Conservation (phyloP, 2,888 invertebrate species). For the Octodonta nipae region DNA sequence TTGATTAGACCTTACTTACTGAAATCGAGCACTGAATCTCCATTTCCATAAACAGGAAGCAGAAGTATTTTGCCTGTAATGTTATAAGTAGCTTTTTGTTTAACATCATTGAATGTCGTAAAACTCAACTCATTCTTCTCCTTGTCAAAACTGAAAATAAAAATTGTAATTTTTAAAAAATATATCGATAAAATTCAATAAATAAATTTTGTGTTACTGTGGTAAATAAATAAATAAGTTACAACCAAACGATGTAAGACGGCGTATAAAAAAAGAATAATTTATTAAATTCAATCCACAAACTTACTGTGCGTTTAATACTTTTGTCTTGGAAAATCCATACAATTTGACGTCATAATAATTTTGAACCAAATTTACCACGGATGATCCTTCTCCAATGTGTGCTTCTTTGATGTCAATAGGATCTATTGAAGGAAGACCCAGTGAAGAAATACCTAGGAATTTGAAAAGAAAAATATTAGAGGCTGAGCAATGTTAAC, state of each 20-base stretch:
- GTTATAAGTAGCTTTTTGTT: constrained; percentile 4
- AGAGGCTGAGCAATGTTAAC: too few species aligned
- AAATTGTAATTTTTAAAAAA: too few species aligned
- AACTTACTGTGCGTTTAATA: constrained; percentile 11
- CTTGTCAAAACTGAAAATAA: constrained; percentile 5
- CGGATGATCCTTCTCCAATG: constrained; percentile 11
- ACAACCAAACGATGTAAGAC: too few species aligned
- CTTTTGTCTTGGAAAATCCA: constrained; percentile 8
- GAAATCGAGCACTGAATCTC: constrained; percentile 4
- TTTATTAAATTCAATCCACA: too few species aligned
- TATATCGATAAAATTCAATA: too few species aligned
- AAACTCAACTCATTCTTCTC: constrained; percentile 5
- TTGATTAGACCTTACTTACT: too few species aligned
- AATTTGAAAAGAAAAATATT: too few species aligned
- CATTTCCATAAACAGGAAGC: constrained; percentile 5
- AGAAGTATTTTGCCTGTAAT: constrained; percentile 6
- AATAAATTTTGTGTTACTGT: too few species aligned
- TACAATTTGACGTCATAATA: constrained; percentile 7
- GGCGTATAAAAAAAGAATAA: too few species aligned
- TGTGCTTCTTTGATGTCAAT: constrained; percentile 3
- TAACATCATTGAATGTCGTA: constrained; percentile 2
- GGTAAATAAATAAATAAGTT: too few species aligned
- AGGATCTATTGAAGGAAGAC: constrained; percentile 10
- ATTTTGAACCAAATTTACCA: constrained; percentile 11
- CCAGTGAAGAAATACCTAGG: constrained; percentile 7